Percentiles rank a stretch among this genome's conserved stretches.
phyloP scores from a whole-genome alignment of 2,888 invertebrate genomes.

The Acrobeloides nanus region DNA sequence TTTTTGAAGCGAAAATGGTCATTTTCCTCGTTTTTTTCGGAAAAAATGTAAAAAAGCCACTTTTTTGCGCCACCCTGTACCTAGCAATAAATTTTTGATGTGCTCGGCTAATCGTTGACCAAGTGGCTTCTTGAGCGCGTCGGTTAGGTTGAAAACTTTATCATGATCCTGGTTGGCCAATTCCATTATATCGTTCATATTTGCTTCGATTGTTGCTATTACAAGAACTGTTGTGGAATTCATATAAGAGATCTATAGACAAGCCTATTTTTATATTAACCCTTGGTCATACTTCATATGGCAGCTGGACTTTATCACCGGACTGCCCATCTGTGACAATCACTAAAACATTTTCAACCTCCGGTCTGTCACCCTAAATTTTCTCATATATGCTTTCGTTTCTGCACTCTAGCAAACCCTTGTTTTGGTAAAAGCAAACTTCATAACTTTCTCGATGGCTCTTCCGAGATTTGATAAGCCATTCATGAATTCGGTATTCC shows the following conservation, averaged over 20 bases:
- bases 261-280: neutral
- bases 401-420: slow-evolving; percentile 22
- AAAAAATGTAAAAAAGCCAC: neutral
- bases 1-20: slow-evolving; percentile 4
- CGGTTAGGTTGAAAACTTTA: slow-evolving; percentile 29
- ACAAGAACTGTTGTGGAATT: slow-evolving; percentile 37
- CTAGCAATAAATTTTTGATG: slow-evolving; percentile 19
- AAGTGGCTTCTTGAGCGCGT: slow-evolving; percentile 23
- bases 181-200: slow-evolving; percentile 27
- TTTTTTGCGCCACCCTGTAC: neutral
- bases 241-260: slow-evolving; percentile 25
- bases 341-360: slow-evolving; percentile 38
- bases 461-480: slow-evolving; percentile 36
- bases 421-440: slow-evolving; percentile 42
- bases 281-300: slow-evolving; percentile 18
- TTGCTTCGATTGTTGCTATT: slow-evolving; percentile 36
- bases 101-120: slow-evolving; percentile 33
- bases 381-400: slow-evolving; percentile 1
- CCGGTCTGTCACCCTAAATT: slow-evolving; percentile 43
- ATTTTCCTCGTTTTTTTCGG: slow-evolving; percentile 2
- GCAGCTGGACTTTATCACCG: slow-evolving; percentile 20
- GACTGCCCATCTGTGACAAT: slow-evolving; percentile 40
- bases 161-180: slow-evolving; percentile 25
- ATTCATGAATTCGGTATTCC: slow-evolving; percentile 40
- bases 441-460: slow-evolving; percentile 41